Base-by-base conservation (phyloP, 2,888 invertebrate genomes). In the Icerya purchasi region DNA sequence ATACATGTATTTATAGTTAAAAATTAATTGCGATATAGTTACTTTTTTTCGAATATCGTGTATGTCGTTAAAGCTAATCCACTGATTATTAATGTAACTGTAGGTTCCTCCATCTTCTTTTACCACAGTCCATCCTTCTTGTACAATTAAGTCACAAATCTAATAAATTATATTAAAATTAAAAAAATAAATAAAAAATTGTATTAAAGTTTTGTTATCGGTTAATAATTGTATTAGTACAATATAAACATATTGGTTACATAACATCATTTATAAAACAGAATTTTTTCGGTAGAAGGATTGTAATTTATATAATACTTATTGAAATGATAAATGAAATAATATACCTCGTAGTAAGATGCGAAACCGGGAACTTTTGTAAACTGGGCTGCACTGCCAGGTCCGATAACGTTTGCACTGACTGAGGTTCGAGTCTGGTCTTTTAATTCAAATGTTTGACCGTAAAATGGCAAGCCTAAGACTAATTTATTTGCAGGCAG, bases 381-480 rank as follows among this genome's bases (percentile, higher is more conserved):
- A 67, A 82, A 83, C 56, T 74, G 70, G 2, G 84, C 84, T 66
- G 78, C 78, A 0, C 53, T 61, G 10, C 64, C 64, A 22, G 63
- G 56, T 5, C 64, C 63, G 18, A 56, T 23, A 2, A 62, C 50
- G 36, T 54, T 58, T 14, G 63, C 54, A 19, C 64, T 63, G 1
- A 62, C 25, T 54, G 55, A 57, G 8, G 36, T 56, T 22, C 56
- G 2, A 24, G 54, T 56, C 2, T 57, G 69, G 18, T 77, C 72
- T 52, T 77, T 75, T 22, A 87, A 70, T 0, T 80, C 82, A 67
- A 84, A 86, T 14, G 82, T 79, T 60, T 82, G 76, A 0, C 84
- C 91, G 67, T 90, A 91, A 0, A 89, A 87, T 1, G 90, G 90
- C 56, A 91, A 86, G 21, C 90, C 90, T 2, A 91, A 71, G 1